A percentile compares a stretch with the other conserved stretches of the same genome.
Evolutionary conservation across 2,113 vertebrate genomes (phyloP).

Genomic region (Hiodon alosoides): DNA sequence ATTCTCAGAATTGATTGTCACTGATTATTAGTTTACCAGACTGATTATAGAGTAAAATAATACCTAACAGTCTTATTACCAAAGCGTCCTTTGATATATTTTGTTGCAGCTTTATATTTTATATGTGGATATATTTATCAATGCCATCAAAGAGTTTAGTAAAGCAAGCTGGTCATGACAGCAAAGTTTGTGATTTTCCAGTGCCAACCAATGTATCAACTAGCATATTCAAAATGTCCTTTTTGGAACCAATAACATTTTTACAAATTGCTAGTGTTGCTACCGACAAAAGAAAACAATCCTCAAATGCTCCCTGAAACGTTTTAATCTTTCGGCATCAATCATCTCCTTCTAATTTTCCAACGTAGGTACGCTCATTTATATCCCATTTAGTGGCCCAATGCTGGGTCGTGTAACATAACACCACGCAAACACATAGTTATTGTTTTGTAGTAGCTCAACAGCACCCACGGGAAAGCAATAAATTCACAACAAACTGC

Average conservation of each 20-base stretch:
- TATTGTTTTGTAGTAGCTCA: not conserved
- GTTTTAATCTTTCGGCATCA: not conserved
- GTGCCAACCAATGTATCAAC: not conserved
- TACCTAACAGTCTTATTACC: too few species aligned
- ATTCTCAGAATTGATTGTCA: too few species aligned
- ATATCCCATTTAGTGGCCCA: not conserved
- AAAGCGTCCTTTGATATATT: too few species aligned
- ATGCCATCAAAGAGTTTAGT: too few species aligned
- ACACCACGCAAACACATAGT: not conserved
- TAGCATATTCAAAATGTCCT: not conserved
- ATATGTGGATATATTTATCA: too few species aligned
- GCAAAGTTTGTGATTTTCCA: not conserved
- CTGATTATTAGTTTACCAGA: too few species aligned
- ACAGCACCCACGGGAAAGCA: not conserved
- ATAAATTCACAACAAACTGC: too few species aligned
- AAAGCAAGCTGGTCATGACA: not conserved
- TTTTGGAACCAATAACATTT: not conserved
- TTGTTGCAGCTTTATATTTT: too few species aligned
- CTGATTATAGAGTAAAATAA: too few species aligned
- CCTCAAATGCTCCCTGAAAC: slow-evolving; percentile 1
- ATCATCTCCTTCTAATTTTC: slow-evolving; percentile 10
- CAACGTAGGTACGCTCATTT: not conserved
- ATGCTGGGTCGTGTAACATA: not conserved
- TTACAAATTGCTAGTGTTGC: not conserved
- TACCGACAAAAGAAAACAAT: not conserved